phyloP scores from a whole-genome alignment of 2,888 invertebrate genomes.

The Oeneis ivallda region DNA sequence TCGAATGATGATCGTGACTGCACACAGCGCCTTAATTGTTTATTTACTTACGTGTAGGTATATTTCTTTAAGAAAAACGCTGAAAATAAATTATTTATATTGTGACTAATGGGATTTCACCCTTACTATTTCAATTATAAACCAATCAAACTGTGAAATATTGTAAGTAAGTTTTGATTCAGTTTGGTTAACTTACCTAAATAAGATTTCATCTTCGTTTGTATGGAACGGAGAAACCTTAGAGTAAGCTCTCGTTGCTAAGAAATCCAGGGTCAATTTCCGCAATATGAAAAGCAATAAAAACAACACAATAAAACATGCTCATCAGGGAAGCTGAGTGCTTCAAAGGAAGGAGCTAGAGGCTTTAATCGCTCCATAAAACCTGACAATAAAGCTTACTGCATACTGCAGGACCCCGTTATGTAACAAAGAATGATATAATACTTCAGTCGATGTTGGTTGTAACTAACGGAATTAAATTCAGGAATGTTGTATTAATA shows the following conservation, averaged over 20 bases:
- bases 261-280: conserved; percentile 1
- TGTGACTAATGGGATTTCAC: too few relatives aligned
- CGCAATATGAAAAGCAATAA: conserved; percentile 14
- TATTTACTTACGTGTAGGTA: too few relatives aligned
- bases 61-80: too few relatives aligned
- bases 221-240: too few relatives aligned
- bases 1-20: too few relatives aligned
- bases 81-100: too few relatives aligned
- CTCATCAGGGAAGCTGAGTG: conserved; percentile 4
- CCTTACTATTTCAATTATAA: too few relatives aligned
- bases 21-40: too few relatives aligned
- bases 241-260: neutral
- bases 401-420: neutral
- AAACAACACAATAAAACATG: conserved; percentile 7
- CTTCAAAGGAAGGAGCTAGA: conserved; percentile 8
- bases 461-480: neutral
- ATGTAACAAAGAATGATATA: neutral
- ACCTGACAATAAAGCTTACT: conserved; percentile 8
- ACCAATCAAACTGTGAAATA: too few relatives aligned
- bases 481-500: neutral
- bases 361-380: conserved; percentile 17
- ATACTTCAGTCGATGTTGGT: neutral
- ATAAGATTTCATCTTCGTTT: too few relatives aligned
- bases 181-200: too few relatives aligned
- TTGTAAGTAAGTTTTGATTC: too few relatives aligned